These are phyloP conservation scores for Oryzias celebensis DNA, from an alignment of 2,113 vertebrate genomes.

Conservation along the genomic window DNA sequence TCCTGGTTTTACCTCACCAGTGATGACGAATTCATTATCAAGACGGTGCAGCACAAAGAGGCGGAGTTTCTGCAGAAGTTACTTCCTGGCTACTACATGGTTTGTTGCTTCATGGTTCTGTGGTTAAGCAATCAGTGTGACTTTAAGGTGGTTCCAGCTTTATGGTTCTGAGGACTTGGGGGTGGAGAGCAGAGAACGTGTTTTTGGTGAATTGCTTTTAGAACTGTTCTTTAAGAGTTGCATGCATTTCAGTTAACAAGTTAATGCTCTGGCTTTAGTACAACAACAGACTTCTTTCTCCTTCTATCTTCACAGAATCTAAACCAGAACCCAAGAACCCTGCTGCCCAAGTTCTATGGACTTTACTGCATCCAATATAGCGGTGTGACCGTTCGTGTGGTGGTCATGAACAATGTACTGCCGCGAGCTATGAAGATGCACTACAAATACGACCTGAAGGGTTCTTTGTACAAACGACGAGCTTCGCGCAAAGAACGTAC, in stretches of 20 bases:
- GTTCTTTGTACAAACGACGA: constrained; percentile 90
- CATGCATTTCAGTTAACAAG: not conserved
- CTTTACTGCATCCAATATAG: constrained; percentile 92
- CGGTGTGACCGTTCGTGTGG: constrained; percentile 86
- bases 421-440: constrained; percentile 90
- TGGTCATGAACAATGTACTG: constrained; percentile 97
- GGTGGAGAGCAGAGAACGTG: too few species aligned
- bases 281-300: not conserved
- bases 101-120: constrained; percentile 63
- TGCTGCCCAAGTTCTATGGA: constrained; percentile 96
- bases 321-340: constrained; percentile 94
- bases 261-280: too few species aligned
- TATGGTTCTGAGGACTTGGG: too few species aligned
- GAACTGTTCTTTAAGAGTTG: not conserved
- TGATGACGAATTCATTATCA: constrained; percentile 96
- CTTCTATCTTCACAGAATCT: constrained; percentile 80
- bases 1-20: constrained; percentile 97
- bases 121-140: not conserved
- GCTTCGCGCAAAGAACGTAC: constrained; percentile 88
- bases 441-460: constrained; percentile 94
- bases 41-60: constrained; percentile 96
- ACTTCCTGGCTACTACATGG: constrained; percentile 97
- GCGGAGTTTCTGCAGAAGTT: constrained; percentile 97
- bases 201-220: too few species aligned
- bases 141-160: too few species aligned